Evolutionary conservation across 2,888 invertebrate genomes (phyloP), one percentile per base, ranked within the genome.

Genomic region (Andrena praecox): DNA sequence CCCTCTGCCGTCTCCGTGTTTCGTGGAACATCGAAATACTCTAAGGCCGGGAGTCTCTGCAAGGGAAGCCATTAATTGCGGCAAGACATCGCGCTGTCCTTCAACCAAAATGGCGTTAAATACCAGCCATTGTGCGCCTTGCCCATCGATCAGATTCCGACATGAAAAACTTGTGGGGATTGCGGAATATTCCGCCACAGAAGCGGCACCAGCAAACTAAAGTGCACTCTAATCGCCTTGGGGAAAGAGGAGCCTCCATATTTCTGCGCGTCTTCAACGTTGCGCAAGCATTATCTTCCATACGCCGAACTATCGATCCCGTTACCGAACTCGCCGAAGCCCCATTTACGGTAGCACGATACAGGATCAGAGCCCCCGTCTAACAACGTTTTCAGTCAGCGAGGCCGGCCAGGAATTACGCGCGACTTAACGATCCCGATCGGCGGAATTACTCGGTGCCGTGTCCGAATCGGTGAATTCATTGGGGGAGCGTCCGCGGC

Each of bases 1-100:
- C 82, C 64, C 72, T 71, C 76, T 82, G 80, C 82, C 80, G 80
- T 77, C 81, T 76, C 75, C 87, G 82, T 79, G 82, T 87, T 87
- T 88, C 87, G 79, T 70, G 80, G 85, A 64, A 80, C 88, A 80
- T 83, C 87, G 88, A 88, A 87, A 86, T 88, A 86, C 86, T 80
- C 86, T 82, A 79, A 82, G 78, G 75, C 80, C 77, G 60, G 50
- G 71, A 59, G 67, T 72, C 77, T 70, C 74, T 75, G 87, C 85
- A 78, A 74, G 74, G 75, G 80, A 74, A 79, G 82, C 86, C 82
- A 87, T 87, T 87, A 87, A 87, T 87, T 87, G 84, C 86, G 81
- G 79, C 69, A 54, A 73, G 73, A 59, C 72, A 62, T 52, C 63
- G 56, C 73, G 84, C 86, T 82, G 85, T 71, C 85, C 88, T 87